These are phyloP conservation scores for Acropora tenuis DNA, from an alignment of 64 coral and sea anemone species.

Conservation along the genomic window DNA sequence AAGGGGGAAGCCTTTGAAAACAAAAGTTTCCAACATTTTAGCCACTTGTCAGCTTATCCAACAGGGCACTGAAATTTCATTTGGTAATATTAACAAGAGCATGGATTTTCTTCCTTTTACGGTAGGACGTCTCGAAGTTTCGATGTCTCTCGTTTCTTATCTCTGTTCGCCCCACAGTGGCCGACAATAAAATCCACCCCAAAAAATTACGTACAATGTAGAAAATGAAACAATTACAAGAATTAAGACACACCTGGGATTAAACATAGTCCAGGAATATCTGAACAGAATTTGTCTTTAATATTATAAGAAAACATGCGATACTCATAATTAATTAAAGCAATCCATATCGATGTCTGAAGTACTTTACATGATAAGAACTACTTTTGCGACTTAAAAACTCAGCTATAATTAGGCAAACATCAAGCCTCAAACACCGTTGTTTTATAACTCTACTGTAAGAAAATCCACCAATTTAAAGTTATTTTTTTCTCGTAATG, in stretches of 20 bases:
- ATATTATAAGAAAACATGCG: background rate
- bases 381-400: too few relatives aligned
- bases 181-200: background rate
- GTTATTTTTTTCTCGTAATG: background rate
- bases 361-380: too few relatives aligned
- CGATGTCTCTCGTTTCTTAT: background rate
- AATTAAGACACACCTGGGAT: background rate
- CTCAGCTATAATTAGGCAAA: too few relatives aligned
- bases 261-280: background rate
- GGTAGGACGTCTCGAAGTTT: background rate
- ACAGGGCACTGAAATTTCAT: background rate
- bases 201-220: too few relatives aligned
- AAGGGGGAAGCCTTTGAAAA: background rate
- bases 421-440: too few relatives aligned
- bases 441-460: too few relatives aligned
- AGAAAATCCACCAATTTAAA: too few relatives aligned
- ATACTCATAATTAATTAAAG: background rate
- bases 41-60: background rate
- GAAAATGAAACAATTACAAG: background rate
- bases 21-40: background rate
- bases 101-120: conserved; percentile 12
- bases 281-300: background rate
- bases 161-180: background rate
- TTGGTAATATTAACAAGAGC: background rate
- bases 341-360: background rate